These are phyloP conservation scores for Arenaria interpres DNA, from an alignment of 2,113 vertebrate genomes.

Conservation along the genomic window DNA sequence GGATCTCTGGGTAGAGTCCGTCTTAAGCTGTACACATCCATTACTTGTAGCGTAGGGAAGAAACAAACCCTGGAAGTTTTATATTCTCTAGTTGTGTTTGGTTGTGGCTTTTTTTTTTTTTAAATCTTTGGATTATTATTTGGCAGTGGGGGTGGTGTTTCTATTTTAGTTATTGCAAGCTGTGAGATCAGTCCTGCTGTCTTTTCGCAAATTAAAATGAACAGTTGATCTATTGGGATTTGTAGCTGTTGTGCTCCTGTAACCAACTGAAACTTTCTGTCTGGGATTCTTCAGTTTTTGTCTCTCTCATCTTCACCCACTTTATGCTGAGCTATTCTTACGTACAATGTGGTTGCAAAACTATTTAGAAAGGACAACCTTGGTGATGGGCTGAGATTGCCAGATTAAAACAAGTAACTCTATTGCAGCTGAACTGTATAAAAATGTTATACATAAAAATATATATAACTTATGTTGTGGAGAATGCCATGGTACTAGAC, in stretches of 20 bases:
- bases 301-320: background rate
- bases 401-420: background rate
- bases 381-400: background rate
- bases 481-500: background rate
- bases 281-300: background rate
- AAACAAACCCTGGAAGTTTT: background rate
- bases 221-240: background rate
- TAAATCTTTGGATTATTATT: background rate
- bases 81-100: background rate
- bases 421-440: background rate
- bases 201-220: background rate
- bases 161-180: background rate
- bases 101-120: background rate
- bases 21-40: background rate
- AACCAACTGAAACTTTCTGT: background rate
- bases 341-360: background rate
- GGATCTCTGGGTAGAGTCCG: background rate
- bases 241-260: background rate
- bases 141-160: background rate
- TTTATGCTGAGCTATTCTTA: background rate
- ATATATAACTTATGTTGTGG: accelerated
- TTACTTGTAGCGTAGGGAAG: background rate
- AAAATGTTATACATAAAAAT: background rate
- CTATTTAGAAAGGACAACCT: background rate
- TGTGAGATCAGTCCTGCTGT: background rate